These are phyloP conservation scores for Tupaia tana DNA, from an alignment of 2,113 vertebrate genomes.

Conservation along the genomic window DNA sequence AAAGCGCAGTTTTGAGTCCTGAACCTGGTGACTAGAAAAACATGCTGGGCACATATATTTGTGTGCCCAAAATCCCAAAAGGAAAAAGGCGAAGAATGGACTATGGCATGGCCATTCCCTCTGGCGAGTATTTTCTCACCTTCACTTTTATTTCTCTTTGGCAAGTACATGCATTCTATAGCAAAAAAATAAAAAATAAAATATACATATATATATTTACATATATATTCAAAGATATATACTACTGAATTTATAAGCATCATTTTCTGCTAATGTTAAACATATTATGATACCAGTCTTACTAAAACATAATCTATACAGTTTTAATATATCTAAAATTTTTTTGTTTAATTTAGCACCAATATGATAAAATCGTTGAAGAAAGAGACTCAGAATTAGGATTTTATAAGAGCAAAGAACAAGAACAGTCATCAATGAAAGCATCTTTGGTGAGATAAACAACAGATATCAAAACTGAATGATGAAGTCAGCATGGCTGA, in stretches of 20 bases:
- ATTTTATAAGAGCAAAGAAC: conserved; percentile 88
- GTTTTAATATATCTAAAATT: conserved; percentile 33
- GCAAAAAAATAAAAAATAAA: too few relatives aligned
- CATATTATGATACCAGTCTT: conserved; percentile 1
- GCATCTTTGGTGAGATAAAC: conserved; percentile 89
- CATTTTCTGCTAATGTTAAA: conserved; percentile 50
- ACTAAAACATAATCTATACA: conserved; percentile 24
- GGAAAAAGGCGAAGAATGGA: too few relatives aligned
- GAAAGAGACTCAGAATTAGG: conserved; percentile 94
- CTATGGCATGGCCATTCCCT: too few relatives aligned
- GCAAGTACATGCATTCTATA: too few relatives aligned
- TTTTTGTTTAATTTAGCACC: conserved; percentile 85
- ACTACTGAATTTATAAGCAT: conserved; percentile 3
- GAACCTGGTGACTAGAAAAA: too few relatives aligned
- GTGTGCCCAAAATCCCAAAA: too few relatives aligned
- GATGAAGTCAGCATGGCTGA: background rate
- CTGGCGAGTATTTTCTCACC: too few relatives aligned
- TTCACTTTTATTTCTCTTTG: too few relatives aligned
- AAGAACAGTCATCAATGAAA: conserved; percentile 85
- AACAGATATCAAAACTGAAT: conserved; percentile 34
- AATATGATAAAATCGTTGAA: conserved; percentile 94
- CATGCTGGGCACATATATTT: too few relatives aligned
- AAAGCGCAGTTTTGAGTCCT: too few relatives aligned
- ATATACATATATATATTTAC: too few relatives aligned
- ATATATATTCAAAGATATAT: background rate